Conservation (phyloP, 1,140 invertebrate species). For the Portunus trituberculatus region DNA sequence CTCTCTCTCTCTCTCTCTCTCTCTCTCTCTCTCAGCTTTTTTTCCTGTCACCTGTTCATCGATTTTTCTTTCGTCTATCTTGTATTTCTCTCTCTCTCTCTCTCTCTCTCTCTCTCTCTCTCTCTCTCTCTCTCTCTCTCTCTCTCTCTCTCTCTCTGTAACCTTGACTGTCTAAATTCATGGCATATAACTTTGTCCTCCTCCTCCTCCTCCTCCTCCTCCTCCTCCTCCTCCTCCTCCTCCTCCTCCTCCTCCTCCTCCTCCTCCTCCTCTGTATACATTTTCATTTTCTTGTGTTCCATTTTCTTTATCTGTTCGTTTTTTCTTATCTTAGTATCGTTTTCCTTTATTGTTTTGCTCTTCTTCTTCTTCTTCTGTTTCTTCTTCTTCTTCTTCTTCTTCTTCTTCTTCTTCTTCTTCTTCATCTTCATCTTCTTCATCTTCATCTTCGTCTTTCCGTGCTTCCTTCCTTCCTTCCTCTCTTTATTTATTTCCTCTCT, state of each 20-base stretch:
- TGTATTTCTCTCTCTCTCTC: neutral
- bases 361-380: neutral
- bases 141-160: neutral
- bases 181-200: neutral
- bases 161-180: no score
- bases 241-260: no score
- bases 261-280: no score
- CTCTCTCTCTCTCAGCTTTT: neutral
- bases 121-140: neutral
- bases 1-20: neutral
- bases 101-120: no score
- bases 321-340: neutral
- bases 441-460: neutral
- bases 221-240: no score
- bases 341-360: neutral
- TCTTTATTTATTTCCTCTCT: neutral
- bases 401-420: neutral
- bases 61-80: neutral
- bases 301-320: neutral
- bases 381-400: neutral
- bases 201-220: neutral
- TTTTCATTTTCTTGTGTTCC: neutral
- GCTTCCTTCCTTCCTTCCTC: neutral
- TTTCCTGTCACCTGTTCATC: neutral
- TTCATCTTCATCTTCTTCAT: neutral